These are phyloP conservation scores for Prenolepis imparis DNA, from an alignment of 2,888 invertebrate species.

Conservation along the genomic window DNA sequence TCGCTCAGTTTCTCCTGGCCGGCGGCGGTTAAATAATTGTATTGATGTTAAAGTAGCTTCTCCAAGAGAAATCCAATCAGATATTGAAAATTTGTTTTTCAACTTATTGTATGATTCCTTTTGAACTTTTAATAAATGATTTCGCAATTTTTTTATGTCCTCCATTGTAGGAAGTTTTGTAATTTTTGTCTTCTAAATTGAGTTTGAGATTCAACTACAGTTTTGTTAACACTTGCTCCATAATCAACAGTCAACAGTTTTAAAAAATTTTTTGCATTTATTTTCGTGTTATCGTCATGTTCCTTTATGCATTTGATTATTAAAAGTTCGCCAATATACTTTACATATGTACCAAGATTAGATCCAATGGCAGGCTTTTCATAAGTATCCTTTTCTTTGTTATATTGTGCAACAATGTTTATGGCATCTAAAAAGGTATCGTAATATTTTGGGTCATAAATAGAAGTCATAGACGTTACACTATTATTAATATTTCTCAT, in stretches of 20 bases:
- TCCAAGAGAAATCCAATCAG: slow-evolving; percentile 41
- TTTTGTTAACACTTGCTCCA: slow-evolving; percentile 27
- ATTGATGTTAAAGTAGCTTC: slow-evolving; percentile 43
- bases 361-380: slow-evolving; percentile 20
- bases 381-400: slow-evolving; percentile 38
- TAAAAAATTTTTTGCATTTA: slow-evolving; percentile 6
- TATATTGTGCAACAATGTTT: slow-evolving; percentile 46
- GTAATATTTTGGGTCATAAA: slow-evolving; percentile 50
- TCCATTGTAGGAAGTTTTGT: slow-evolving; percentile 48
- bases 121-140: slow-evolving; percentile 16
- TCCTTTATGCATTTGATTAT: slow-evolving; percentile 4
- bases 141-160: slow-evolving; percentile 42
- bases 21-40: slow-evolving; percentile 55
- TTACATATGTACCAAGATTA: slow-evolving; percentile 9
- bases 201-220: slow-evolving; percentile 38
- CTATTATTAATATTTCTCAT: slow-evolving; percentile 10
- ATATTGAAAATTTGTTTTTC: slow-evolving; percentile 21
- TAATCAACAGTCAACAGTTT: slow-evolving; percentile 13
- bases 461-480: slow-evolving; percentile 35
- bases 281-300: neutral
- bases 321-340: slow-evolving; percentile 6
- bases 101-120: slow-evolving; percentile 2
- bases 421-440: slow-evolving; percentile 47
- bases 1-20: slow-evolving; percentile 53
- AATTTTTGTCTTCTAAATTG: slow-evolving; percentile 33